These are phyloP conservation scores for Drosophila murphyi DNA, from an alignment of 1,140 invertebrate genomes.

Conservation along the genomic window DNA sequence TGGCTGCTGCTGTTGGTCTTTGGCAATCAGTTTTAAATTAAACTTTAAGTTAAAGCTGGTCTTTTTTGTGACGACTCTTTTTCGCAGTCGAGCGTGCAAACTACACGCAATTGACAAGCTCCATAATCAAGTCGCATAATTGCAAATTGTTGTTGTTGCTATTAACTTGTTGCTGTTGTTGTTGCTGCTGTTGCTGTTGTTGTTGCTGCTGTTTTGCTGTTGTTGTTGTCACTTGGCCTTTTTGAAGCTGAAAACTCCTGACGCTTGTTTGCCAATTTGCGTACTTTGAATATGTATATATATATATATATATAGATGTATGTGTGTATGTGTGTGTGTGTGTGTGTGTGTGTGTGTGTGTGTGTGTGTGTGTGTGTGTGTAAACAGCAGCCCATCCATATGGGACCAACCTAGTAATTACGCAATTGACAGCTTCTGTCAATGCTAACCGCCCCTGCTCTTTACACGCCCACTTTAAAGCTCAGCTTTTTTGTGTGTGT, in stretches of 20 bases:
- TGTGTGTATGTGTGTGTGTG: too few relatives aligned
- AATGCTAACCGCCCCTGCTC: not conserved
- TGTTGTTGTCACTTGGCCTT: slow-evolving; percentile 16
- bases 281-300: slow-evolving; percentile 72
- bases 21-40: slow-evolving; percentile 19
- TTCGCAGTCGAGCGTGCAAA: slow-evolving; percentile 50
- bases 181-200: not conserved
- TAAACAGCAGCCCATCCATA: slow-evolving; percentile 44
- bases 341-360: too few relatives aligned
- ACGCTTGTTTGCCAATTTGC: slow-evolving; percentile 71
- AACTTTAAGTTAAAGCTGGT: not conserved
- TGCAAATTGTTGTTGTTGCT: slow-evolving; percentile 42
- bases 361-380: too few relatives aligned
- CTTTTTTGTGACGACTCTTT: slow-evolving; percentile 21
- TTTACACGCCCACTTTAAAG: not conserved
- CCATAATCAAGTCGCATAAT: slow-evolving; percentile 57
- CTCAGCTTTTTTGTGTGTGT: not conserved
- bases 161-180: not conserved
- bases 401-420: slow-evolving; percentile 75
- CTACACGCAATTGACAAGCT: slow-evolving; percentile 51
- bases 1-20: slow-evolving; percentile 38
- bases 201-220: not conserved
- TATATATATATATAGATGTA: slow-evolving; percentile 14
- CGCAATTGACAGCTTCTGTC: slow-evolving; percentile 54
- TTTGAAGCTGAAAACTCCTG: slow-evolving; percentile 10